Conservation (phyloP, 2,888 invertebrate genomes). For the Drosophila peninsularis region DNA sequence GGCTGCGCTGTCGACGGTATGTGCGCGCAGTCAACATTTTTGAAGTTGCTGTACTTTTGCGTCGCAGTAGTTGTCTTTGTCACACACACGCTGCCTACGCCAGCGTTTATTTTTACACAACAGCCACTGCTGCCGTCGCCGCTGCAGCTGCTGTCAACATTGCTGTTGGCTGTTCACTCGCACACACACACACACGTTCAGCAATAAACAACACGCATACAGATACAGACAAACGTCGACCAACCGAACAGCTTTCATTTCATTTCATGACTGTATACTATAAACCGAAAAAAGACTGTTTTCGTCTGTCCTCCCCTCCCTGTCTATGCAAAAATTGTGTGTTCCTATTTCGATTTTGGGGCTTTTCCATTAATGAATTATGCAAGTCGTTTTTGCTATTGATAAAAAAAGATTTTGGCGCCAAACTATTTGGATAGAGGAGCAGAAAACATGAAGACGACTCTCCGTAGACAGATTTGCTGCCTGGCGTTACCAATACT, state of each 20-base stretch:
- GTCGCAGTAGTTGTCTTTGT: constrained; percentile 80
- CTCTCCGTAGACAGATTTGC: constrained; percentile 50
- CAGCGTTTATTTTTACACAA: constrained; percentile 76
- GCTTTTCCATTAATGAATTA: constrained; percentile 36
- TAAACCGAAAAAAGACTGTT: constrained; percentile 32
- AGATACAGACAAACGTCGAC: constrained; percentile 38
- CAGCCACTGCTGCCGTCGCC: constrained; percentile 64
- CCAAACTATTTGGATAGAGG: constrained; percentile 40
- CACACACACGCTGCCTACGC: constrained; percentile 72
- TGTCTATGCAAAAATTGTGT: constrained; percentile 1
- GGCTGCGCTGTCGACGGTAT: constrained; percentile 54
- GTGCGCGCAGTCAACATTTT: constrained; percentile 73
- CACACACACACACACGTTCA: constrained; percentile 26
- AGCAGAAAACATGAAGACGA: constrained; percentile 45
- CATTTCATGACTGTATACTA: constrained; percentile 58
- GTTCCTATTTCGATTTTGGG: constrained; percentile 12
- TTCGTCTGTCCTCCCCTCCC: constrained; percentile 14
- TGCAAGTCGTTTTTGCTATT: constrained; percentile 32
- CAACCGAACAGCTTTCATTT: constrained; percentile 76
- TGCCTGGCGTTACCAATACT: constrained; percentile 42
- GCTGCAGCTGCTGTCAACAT: constrained; percentile 56
- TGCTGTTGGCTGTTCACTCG: constrained; percentile 40
- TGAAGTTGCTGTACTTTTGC: constrained; percentile 80
- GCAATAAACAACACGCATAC: constrained; percentile 34
- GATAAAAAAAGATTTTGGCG: constrained; percentile 34